These are phyloP conservation scores for Indri indri DNA, from an alignment of 2,113 vertebrate genomes.

Conservation along the genomic window DNA sequence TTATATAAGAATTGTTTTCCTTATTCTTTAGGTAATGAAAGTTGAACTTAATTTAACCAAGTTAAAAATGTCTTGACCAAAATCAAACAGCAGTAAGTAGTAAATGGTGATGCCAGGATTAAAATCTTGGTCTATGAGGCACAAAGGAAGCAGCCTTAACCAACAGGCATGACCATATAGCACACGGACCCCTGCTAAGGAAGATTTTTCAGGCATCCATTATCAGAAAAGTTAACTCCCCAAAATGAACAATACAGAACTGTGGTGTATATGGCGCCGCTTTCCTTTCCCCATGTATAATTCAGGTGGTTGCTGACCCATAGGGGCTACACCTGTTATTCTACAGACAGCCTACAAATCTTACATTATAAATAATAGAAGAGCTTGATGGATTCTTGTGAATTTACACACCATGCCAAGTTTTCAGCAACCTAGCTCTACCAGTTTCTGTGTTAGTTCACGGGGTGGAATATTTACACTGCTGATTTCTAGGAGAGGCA, in stretches of 20 bases:
- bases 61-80: constrained; percentile 21
- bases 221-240: constrained; percentile 67
- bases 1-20: background rate
- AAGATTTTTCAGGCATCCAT: background rate
- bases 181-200: background rate
- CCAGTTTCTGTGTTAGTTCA: constrained; percentile 60
- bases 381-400: constrained; percentile 67
- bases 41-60: background rate
- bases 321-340: constrained; percentile 76
- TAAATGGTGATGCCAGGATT: background rate
- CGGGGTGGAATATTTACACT: constrained; percentile 66
- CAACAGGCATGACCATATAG: too few species aligned
- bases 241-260: constrained; percentile 71
- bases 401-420: constrained; percentile 60
- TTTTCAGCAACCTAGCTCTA: constrained; percentile 69
- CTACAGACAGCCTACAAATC: constrained; percentile 80
- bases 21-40: constrained; percentile 4
- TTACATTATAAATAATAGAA: constrained; percentile 82
- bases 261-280: constrained; percentile 55
- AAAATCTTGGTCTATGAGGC: background rate
- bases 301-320: constrained; percentile 78
- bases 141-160: background rate
- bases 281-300: constrained; percentile 79
- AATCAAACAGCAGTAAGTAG: background rate
- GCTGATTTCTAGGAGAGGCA: constrained; percentile 2